These are phyloP conservation scores for Parnassius apollo DNA, from an alignment of 2,888 invertebrate species.

Conservation along the genomic window DNA sequence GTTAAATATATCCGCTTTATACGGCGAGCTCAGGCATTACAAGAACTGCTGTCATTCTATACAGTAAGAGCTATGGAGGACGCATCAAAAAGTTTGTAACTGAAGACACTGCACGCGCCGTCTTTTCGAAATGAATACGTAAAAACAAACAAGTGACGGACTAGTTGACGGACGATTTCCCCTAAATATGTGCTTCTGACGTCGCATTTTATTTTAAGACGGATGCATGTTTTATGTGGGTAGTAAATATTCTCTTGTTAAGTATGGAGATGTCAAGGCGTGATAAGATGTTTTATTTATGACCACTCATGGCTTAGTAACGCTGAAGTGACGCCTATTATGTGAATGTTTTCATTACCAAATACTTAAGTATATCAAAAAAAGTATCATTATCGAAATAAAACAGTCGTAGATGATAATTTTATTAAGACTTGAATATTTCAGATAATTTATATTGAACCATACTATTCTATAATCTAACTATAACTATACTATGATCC, in stretches of 20 bases:
- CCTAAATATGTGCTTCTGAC: conserved; percentile 19
- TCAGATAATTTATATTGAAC: too few species aligned
- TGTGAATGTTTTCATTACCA: background rate
- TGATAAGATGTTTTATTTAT: conserved; percentile 23
- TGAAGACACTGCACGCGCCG: conserved; percentile 18
- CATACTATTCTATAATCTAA: too few species aligned
- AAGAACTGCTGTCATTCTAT: conserved; percentile 29
- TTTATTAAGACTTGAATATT: too few species aligned
- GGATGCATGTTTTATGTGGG: conserved; percentile 19
- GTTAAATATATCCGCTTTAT: conserved; percentile 27
- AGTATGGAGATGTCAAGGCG: conserved; percentile 12
- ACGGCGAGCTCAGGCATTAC: conserved; percentile 6
- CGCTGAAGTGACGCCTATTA: conserved; percentile 13
- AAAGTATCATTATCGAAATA: too few species aligned
- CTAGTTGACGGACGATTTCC: conserved; percentile 24
- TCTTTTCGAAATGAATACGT: conserved; percentile 18
- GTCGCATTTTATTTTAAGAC: conserved; percentile 22
- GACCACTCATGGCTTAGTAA: conserved; percentile 14
- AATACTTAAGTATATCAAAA: background rate
- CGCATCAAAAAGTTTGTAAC: conserved; percentile 2
- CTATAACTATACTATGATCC: too few species aligned
- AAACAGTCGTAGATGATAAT: too few species aligned
- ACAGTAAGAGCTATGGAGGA: conserved; percentile 23
- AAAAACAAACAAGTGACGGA: conserved; percentile 9
- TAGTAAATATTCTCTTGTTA: conserved; percentile 21